Evolutionary conservation across 2,113 vertebrate species (phyloP).

Genomic region (Lepidothrix coronata): DNA sequence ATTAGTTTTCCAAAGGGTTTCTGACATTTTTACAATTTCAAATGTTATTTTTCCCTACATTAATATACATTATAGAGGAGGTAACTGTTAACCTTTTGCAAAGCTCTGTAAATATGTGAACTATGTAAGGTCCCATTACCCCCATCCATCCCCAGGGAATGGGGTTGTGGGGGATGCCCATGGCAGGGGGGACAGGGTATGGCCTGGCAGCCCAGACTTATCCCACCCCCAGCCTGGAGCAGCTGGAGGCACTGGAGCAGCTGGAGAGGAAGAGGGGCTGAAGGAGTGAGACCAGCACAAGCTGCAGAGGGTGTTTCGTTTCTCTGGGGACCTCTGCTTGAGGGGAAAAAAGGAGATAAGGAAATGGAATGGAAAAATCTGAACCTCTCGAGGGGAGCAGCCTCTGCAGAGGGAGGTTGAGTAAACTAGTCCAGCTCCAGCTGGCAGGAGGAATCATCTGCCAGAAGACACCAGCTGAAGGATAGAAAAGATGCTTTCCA

Average conservation of each 20-base stretch:
- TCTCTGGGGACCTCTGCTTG: background rate
- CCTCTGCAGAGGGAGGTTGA: background rate
- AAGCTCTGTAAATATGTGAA: background rate
- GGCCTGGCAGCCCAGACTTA: background rate
- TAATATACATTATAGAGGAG: background rate
- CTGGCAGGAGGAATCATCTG: background rate
- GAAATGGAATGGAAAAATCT: background rate
- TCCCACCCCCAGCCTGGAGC: background rate
- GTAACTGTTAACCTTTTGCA: background rate
- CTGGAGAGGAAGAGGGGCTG: background rate
- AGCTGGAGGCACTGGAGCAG: background rate
- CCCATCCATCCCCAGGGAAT: background rate
- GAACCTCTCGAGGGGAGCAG: background rate
- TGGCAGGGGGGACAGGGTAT: background rate
- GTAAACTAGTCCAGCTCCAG: background rate
- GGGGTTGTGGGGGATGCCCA: background rate
- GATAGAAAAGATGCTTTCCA: background rate
- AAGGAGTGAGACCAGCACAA: background rate
- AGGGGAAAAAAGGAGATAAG: background rate
- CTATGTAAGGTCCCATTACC: background rate
- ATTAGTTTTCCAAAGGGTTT: background rate
- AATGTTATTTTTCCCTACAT: background rate
- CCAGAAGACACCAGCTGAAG: background rate
- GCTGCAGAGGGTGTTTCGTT: background rate
- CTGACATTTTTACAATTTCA: background rate